phyloP scores from a whole-genome alignment of 2,888 invertebrate genomes.

The Tinea semifulvella region DNA sequence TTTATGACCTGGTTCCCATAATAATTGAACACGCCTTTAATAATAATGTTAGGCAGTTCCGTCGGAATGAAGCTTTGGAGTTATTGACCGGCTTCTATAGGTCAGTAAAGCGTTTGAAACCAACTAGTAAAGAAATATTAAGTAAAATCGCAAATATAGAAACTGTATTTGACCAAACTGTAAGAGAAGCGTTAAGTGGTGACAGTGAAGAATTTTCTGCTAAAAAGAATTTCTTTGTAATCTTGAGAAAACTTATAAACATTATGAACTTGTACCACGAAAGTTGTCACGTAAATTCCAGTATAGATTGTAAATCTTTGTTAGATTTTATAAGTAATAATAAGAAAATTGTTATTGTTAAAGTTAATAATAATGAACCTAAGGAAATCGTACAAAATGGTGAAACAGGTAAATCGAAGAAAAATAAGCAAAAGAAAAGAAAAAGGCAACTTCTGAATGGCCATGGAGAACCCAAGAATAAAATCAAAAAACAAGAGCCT shows the following conservation, averaged over 20 bases:
- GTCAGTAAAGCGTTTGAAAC: conserved; percentile 60
- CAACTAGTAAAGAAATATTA: conserved; percentile 33
- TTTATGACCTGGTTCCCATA: conserved; percentile 64
- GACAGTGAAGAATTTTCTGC: conserved; percentile 42
- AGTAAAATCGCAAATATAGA: conserved; percentile 50
- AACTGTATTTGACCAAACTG: conserved; percentile 45
- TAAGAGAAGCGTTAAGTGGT: conserved; percentile 41
- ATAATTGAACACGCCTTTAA: conserved; percentile 70
- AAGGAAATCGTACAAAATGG: conserved; percentile 19
- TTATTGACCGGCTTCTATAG: conserved; percentile 71
- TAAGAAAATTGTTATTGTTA: conserved; percentile 33
- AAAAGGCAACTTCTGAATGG: conserved; percentile 38
- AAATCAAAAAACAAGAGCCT: conserved; percentile 27
- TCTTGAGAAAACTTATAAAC: conserved; percentile 63
- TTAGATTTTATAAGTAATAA: conserved; percentile 28
- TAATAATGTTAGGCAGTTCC: conserved; percentile 68
- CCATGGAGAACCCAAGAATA: conserved; percentile 28
- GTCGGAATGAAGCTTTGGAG: conserved; percentile 74
- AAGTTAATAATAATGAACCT: conserved; percentile 28
- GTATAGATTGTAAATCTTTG: conserved; percentile 37
- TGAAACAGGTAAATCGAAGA: conserved; percentile 26
- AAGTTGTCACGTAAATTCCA: conserved; percentile 37
- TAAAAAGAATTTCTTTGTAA: conserved; percentile 66
- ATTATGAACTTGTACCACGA: conserved; percentile 56
- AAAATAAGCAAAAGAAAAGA: conserved; percentile 44